Evolutionary conservation across 1,140 invertebrate species (phyloP).

Genomic region (Neotoxoptera formosana): DNA sequence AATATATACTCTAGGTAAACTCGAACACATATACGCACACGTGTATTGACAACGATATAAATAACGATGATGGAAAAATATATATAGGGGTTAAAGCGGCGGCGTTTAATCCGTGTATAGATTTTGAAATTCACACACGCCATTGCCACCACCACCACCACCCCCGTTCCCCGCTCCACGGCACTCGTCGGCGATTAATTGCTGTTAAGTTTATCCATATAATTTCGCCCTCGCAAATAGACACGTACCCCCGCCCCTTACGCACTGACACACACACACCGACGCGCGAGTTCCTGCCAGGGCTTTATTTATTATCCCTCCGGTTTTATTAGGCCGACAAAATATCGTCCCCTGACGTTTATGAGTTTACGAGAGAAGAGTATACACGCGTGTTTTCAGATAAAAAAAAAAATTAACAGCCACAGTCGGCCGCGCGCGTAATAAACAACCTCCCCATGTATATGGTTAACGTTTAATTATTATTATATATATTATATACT

Average conservation of each 20-base stretch:
- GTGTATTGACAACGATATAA: conserved; percentile 16
- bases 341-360: conserved; percentile 52
- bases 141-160: conserved; percentile 1
- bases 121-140: conserved; percentile 48
- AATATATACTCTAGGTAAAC: not conserved
- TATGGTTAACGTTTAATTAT: conserved; percentile 55
- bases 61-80: conserved; percentile 14
- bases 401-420: conserved; percentile 50
- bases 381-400: conserved; percentile 50
- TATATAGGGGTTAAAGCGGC: conserved; percentile 5
- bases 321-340: conserved; percentile 56
- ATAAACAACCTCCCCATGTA: conserved; percentile 35
- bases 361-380: conserved; percentile 51
- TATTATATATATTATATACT: conserved; percentile 40
- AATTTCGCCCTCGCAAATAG: conserved; percentile 51
- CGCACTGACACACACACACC: conserved; percentile 1
- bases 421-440: conserved; percentile 30
- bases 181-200: conserved; percentile 42
- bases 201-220: conserved; percentile 53
- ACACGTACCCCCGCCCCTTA: conserved; percentile 12
- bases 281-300: not conserved
- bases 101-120: conserved; percentile 43
- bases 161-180: too few relatives aligned
- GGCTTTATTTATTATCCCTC: conserved; percentile 53
- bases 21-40: not conserved